Conservation (phyloP, 2,113 vertebrate species). For the Haliaeetus leucogaster region DNA sequence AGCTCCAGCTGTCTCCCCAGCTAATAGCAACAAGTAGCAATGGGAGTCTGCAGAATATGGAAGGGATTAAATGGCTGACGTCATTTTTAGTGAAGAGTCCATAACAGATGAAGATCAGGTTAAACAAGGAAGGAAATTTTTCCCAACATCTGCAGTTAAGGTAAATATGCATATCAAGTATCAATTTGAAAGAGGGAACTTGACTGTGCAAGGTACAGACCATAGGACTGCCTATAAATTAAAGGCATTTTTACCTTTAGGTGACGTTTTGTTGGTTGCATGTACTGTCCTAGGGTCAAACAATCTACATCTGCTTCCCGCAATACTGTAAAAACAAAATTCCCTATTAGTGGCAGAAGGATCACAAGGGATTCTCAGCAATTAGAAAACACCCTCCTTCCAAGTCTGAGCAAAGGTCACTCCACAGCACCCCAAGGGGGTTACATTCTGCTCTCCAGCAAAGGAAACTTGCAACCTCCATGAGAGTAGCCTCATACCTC, state of each 20-base stretch:
- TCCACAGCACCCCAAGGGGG: rapidly evolving
- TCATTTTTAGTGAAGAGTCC: neutral
- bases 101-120: neutral
- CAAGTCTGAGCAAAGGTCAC: neutral
- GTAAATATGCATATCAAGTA: neutral
- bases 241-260: slow-evolving; percentile 81
- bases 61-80: neutral
- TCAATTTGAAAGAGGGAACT: neutral
- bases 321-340: slow-evolving; percentile 75
- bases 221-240: neutral
- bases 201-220: neutral
- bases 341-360: neutral
- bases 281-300: slow-evolving; percentile 95
- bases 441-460: neutral
- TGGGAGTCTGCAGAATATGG: neutral
- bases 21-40: neutral
- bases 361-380: neutral
- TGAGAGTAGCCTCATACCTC: rapidly evolving
- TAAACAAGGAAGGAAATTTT: neutral
- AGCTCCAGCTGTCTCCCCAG: neutral
- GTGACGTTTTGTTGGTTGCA: slow-evolving; percentile 97
- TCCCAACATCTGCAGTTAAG: neutral
- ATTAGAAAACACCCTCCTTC: neutral
- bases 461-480: neutral
- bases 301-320: slow-evolving; percentile 90